Base-by-base conservation (phyloP, 2,888 invertebrate species). In the Tridacna gigas region DNA sequence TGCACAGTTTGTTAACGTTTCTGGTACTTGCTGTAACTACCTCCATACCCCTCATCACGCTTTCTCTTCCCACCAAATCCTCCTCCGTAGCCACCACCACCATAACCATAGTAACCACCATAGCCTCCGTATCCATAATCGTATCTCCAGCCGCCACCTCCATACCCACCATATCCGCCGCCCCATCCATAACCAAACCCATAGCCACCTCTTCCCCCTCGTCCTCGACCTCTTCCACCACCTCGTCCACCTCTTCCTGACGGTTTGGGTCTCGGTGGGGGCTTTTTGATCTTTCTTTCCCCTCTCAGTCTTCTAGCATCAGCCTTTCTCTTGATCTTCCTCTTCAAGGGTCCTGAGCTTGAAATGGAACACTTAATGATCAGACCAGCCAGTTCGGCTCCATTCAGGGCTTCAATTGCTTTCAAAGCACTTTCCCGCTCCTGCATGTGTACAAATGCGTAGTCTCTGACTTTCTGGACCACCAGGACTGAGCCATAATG, bases 401-500 rank as follows among this genome's bases (percentile, higher is more conserved):
- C 83, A 51, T 85, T 51, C 26, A 79, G 63, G 48, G 81, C 77
- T 26, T 88, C 83, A 0, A 83, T 80, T 5, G 88, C 84, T 51
- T 73, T 71, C 9, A 76, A 9, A 4, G 84, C 84, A 75, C 78
- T 78, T 11, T 83, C 83, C 7, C 85, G 51, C 11, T 82, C 74
- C n/a, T 85, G 85, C 37, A 80, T 85, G 73, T 88, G 88, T 9
- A 88, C 69, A 28, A 88, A 88, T 11, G 81, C 85, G 51, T 85
- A 88, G 71, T 88, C 88, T 9, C 83, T 63, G 4, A 88, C 88
- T 76, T 83, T 85, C 63, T 88, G 82, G 0, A 88, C 85, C 15
- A 82, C 75, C 37, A 67, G 69, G 9, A 88, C 56, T 51, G 85
- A 83, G 2, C 88, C 88, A 25, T 79, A 80, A n/a, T 48, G 71